Conservation (phyloP, 2,113 vertebrate genomes). For the Pycnonotus jocosus region DNA sequence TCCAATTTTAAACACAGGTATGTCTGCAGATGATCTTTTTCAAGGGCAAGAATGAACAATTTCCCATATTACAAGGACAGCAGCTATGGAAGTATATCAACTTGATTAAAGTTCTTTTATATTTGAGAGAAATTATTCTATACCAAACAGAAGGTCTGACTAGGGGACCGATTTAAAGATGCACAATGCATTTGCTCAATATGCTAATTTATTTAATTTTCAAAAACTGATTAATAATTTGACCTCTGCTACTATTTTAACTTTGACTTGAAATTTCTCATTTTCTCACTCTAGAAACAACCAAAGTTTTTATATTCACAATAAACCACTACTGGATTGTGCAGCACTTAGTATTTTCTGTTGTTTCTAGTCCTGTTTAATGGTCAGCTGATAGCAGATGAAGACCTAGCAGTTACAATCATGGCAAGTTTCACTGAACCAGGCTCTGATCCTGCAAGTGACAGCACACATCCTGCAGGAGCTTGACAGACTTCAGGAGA, state of each 20-base stretch:
- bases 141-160: not conserved
- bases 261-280: not conserved
- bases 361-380: not conserved
- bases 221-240: not conserved
- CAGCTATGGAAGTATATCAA: not conserved
- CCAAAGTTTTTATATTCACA: not conserved
- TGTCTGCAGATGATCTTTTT: not conserved
- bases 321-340: not conserved
- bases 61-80: not conserved
- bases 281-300: not conserved
- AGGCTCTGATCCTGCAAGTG: not conserved
- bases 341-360: not conserved
- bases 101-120: not conserved
- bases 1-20: not conserved
- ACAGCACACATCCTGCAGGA: not conserved
- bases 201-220: not conserved
- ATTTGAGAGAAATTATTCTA: not conserved
- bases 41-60: not conserved
- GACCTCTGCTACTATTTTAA: not conserved
- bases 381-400: not conserved
- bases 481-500: not conserved
- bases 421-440: not conserved
- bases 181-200: not conserved
- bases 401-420: not conserved
- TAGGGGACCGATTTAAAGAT: not conserved